Percentiles rank a stretch among this genome's conserved stretches.
Conservation (phyloP, 2,888 invertebrate genomes). For the Torymus texanus region DNA sequence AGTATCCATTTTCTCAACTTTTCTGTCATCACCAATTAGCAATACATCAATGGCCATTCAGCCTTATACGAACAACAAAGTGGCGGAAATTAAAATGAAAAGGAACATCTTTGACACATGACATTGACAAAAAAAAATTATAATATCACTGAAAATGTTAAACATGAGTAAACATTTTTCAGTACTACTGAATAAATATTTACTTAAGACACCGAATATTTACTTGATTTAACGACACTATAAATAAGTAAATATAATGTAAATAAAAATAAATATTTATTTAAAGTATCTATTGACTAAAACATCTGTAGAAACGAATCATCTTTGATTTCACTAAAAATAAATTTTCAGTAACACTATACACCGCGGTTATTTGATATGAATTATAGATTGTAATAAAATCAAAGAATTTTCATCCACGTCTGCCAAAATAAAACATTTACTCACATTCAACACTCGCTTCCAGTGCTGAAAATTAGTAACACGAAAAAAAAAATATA, state of each 20-base stretch:
- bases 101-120: constrained; percentile 35
- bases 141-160: constrained; percentile 26
- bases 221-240: neutral
- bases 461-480: constrained; percentile 8
- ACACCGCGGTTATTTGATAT: too few relatives aligned
- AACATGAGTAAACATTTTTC: constrained; percentile 7
- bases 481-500: neutral
- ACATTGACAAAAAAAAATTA: constrained; percentile 33
- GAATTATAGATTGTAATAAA: too few relatives aligned
- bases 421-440: neutral
- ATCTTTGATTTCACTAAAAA: too few relatives aligned
- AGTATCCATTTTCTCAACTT: neutral
- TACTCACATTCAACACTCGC: neutral
- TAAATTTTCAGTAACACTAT: too few relatives aligned
- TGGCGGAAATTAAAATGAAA: constrained; percentile 25
- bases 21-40: constrained; percentile 10
- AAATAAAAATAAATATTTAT: too few relatives aligned
- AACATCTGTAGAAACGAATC: too few relatives aligned
- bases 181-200: neutral
- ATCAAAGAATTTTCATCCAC: too few relatives aligned
- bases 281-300: too few relatives aligned
- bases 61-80: constrained; percentile 38
- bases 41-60: constrained; percentile 49
- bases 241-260: too few relatives aligned
- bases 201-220: neutral